These are phyloP conservation scores for Epinephelus malabaricus DNA, from an alignment of 2,797 vertebrate genomes.

Conservation along the genomic window DNA sequence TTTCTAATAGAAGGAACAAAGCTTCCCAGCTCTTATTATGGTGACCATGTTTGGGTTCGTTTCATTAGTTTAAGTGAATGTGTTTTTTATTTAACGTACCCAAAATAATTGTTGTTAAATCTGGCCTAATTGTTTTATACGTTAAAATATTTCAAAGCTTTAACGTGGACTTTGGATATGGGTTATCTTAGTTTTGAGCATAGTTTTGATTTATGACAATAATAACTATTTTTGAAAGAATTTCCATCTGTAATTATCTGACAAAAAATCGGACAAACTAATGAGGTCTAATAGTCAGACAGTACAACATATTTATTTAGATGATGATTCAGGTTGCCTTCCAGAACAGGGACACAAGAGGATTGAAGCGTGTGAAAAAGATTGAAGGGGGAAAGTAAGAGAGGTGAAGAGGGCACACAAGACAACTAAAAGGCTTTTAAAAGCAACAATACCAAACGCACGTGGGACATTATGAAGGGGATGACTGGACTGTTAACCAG, in stretches of 20 bases:
- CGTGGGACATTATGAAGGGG: no score
- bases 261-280: neutral
- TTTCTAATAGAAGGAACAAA: conserved; percentile 64
- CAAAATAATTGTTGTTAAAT: conserved; percentile 9
- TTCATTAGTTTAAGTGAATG: conserved; percentile 29
- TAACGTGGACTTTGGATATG: neutral
- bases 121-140: neutral
- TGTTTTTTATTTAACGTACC: conserved; percentile 22
- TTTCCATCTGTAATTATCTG: neutral
- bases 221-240: neutral
- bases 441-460: no score
- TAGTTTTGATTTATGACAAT: neutral
- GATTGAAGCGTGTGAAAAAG: no score
- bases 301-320: no score
- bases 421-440: no score
- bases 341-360: no score
- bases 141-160: conserved; percentile 20
- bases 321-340: no score
- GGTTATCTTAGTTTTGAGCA: neutral
- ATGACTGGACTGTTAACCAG: no score
- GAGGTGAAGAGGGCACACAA: no score
- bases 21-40: conserved; percentile 51
- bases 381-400: no score
- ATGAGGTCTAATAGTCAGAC: no score
- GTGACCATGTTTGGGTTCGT: conserved; percentile 36